phyloP scores from a whole-genome alignment of 2,113 vertebrate species.

The Cathartes aura region DNA sequence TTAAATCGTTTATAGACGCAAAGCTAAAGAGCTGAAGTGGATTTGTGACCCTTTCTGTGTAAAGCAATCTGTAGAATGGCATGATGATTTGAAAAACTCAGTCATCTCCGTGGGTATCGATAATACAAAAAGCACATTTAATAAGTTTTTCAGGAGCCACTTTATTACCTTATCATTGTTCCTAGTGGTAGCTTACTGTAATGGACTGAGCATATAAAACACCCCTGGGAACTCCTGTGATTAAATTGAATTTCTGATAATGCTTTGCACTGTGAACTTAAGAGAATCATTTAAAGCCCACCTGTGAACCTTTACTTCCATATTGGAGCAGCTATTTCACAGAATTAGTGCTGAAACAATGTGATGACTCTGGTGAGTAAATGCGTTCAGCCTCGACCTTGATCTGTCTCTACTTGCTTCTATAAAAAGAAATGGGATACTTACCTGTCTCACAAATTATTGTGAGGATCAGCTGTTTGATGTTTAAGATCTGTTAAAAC shows the following conservation, averaged over 20 bases:
- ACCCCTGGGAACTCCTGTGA: background rate
- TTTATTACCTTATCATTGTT: slow-evolving; percentile 50
- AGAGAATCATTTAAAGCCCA: slow-evolving; percentile 34
- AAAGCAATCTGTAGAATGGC: background rate
- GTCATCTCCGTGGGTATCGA: background rate
- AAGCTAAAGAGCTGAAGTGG: background rate
- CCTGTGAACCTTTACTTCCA: slow-evolving; percentile 21
- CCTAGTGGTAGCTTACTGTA: slow-evolving; percentile 1
- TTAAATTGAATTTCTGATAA: slow-evolving; percentile 29
- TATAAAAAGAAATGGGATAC: background rate
- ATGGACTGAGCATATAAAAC: slow-evolving; percentile 17
- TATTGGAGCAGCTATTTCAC: background rate
- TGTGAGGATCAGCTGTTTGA: background rate
- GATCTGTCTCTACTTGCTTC: background rate
- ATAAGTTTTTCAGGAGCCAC: slow-evolving; percentile 26
- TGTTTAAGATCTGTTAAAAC: background rate
- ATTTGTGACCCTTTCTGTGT: background rate
- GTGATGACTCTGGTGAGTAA: background rate
- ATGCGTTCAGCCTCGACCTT: background rate
- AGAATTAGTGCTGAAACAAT: background rate
- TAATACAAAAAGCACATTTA: background rate
- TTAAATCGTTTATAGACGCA: background rate
- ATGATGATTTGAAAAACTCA: background rate
- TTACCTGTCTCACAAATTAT: background rate
- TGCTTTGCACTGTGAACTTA: slow-evolving; percentile 15